These are phyloP conservation scores for Muscicapa striata DNA, from an alignment of 2,797 vertebrate species.

Conservation along the genomic window DNA sequence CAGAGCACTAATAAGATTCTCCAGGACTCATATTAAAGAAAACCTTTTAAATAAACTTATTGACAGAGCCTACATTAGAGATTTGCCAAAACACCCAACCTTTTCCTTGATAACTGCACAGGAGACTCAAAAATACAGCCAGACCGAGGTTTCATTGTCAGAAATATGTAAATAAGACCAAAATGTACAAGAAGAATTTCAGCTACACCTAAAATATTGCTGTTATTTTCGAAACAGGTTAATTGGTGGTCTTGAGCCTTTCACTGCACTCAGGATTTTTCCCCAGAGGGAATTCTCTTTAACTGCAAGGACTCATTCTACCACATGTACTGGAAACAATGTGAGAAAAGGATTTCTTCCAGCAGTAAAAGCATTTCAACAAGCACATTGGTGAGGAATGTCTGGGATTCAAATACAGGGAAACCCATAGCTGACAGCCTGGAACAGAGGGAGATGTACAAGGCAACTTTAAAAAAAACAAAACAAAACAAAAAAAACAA, in stretches of 20 bases:
- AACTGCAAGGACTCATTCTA: constrained; percentile 1
- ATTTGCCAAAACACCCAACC: constrained; percentile 29
- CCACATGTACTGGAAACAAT: constrained; percentile 27
- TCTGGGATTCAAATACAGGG: constrained; percentile 14
- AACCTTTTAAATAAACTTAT: constrained; percentile 51
- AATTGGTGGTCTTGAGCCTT: neutral
- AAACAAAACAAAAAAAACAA: neutral
- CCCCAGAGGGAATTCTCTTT: constrained; percentile 1
- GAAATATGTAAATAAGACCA: neutral
- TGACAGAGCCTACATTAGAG: neutral
- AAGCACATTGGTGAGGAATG: constrained; percentile 20
- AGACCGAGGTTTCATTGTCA: neutral
- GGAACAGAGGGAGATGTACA: constrained; percentile 41
- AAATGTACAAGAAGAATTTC: neutral
- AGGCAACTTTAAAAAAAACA: constrained; percentile 15
- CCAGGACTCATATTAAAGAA: neutral
- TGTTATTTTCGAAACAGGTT: neutral
- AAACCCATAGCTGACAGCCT: constrained; percentile 30
- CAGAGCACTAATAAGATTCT: neutral
- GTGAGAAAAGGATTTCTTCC: constrained; percentile 17
- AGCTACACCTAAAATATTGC: neutral
- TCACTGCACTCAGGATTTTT: neutral
- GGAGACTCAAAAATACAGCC: constrained; percentile 22
- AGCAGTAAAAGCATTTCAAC: constrained; percentile 20
- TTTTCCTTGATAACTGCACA: constrained; percentile 9